A percentile compares a stretch with the other conserved stretches of the same genome.
Evolutionary conservation across 2,888 invertebrate species (phyloP).

Genomic region (Shargacucullia verbasci): DNA sequence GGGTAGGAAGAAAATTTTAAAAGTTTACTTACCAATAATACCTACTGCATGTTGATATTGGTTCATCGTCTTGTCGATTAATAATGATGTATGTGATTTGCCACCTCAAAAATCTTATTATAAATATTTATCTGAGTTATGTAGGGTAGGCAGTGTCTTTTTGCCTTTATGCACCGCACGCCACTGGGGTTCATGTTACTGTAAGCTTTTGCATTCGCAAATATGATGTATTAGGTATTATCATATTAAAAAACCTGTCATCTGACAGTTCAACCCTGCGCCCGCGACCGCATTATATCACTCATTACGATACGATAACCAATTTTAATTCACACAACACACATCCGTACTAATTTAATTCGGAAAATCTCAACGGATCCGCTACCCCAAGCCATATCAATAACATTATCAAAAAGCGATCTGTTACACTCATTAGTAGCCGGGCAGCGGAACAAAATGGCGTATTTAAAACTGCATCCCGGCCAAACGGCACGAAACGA

Average conservation of each 20-base stretch:
- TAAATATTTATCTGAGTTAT: no score
- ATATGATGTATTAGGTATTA: no score
- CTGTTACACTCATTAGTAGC: constrained; percentile 78
- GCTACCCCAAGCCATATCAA: constrained; percentile 68
- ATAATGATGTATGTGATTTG: no score
- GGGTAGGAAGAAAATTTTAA: no score
- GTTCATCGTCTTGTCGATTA: no score
- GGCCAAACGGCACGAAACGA: constrained; percentile 69
- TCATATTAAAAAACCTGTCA: constrained; percentile 11
- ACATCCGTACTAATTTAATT: constrained; percentile 45
- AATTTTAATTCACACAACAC: constrained; percentile 35
- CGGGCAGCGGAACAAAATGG: constrained; percentile 73
- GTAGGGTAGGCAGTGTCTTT: no score
- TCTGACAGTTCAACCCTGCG: constrained; percentile 38
- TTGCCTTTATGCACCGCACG: no score
- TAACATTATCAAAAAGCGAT: constrained; percentile 84
- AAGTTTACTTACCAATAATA: no score
- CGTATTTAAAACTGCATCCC: constrained; percentile 84
- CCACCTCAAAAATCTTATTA: no score
- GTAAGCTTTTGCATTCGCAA: no score
- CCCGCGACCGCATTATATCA: constrained; percentile 10
- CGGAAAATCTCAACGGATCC: constrained; percentile 51
- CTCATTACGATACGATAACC: constrained; percentile 16
- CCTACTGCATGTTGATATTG: no score
- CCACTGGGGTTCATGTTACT: no score